Evolutionary conservation across 1,140 invertebrate genomes (phyloP), one percentile per base, ranked within the genome.

Genomic region (Drosophila nigromelanica): DNA sequence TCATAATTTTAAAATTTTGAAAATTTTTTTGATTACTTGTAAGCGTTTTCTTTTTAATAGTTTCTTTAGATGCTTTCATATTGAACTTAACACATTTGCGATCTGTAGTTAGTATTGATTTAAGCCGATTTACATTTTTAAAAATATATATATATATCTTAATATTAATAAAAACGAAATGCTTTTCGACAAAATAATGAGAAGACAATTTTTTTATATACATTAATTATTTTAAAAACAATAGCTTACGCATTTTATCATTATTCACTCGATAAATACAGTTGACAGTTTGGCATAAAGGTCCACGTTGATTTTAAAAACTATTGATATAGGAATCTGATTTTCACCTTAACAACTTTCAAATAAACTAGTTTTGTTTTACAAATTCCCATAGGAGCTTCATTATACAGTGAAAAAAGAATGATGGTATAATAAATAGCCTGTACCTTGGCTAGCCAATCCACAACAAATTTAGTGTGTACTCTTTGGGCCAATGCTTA

Each of bases 101-200:
- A 51, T 66, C 56, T 70, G 21, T 73, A 68, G 80, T 78, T 71
- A 71, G 55, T 68, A 69, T 68, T 62, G 73, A 79, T 78, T 67
- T 48, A 71, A 69, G 50, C 52, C 71, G 71, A 79, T 78, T 86
- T 78, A 81, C 63, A 62, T 60, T 76, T 79, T 45, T 61, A 76
- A 76, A 70, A 52, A 72, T 48, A 55, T 21, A 39, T 54, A 11
- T 21, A 56, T 47, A 45, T 35, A 58, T 12, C 27, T 6, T 5
- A 5, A 27, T 48, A 64, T 42, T 59, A 72, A 72, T 59, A 66
- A 72, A 52, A 42, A 50, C 45, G 24, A 67, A 56, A 43, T 66
- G 42, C 15, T 56, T 56, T 55, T 21, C 12, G 27, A 64, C n/a
- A 43, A 15, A 39, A 61, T 11, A 4, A 8, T 1, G 6, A 18